A percentile compares a stretch with the other conserved stretches of the same genome.
Evolutionary conservation across 2,888 invertebrate species (phyloP).

Genomic region (Lysandra coridon): DNA sequence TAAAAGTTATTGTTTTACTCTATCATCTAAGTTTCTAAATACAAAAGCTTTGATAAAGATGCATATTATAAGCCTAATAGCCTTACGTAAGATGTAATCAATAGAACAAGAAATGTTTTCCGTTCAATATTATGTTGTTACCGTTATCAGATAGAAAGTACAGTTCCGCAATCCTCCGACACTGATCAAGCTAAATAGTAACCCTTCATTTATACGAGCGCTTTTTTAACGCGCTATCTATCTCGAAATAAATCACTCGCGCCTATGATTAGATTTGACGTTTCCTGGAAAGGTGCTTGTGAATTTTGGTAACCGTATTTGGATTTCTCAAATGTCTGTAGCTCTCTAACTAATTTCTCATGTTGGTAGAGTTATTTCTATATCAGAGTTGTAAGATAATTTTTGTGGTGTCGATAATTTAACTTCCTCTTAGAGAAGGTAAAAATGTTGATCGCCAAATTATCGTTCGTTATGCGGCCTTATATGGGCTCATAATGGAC

Average conservation of each 20-base stretch:
- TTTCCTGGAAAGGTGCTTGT: constrained; percentile 19
- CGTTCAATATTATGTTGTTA: constrained; percentile 55
- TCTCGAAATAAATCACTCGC: constrained; percentile 1
- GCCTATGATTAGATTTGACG: constrained; percentile 27
- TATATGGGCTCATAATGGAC: not conserved
- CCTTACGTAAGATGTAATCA: constrained; percentile 40
- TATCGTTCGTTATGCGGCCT: not conserved
- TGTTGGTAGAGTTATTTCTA: not conserved
- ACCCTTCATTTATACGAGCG: constrained; percentile 36
- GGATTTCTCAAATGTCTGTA: not conserved
- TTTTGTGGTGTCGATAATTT: not conserved
- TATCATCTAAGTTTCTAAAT: not conserved
- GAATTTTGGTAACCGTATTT: not conserved
- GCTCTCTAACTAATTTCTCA: not conserved
- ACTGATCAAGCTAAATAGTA: constrained; percentile 55
- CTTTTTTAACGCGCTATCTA: constrained; percentile 7
- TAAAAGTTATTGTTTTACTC: not conserved
- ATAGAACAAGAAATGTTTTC: constrained; percentile 47
- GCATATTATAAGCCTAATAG: constrained; percentile 24
- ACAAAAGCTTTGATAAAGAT: not conserved
- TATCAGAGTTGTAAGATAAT: not conserved
- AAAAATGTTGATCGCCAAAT: not conserved
- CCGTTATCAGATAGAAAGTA: constrained; percentile 74
- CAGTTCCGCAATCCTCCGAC: constrained; percentile 44
- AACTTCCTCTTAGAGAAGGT: not conserved